A percentile compares a stretch with the other conserved stretches of the same genome.
Conservation (phyloP, 2,888 invertebrate genomes). For the Empis stercorea region DNA sequence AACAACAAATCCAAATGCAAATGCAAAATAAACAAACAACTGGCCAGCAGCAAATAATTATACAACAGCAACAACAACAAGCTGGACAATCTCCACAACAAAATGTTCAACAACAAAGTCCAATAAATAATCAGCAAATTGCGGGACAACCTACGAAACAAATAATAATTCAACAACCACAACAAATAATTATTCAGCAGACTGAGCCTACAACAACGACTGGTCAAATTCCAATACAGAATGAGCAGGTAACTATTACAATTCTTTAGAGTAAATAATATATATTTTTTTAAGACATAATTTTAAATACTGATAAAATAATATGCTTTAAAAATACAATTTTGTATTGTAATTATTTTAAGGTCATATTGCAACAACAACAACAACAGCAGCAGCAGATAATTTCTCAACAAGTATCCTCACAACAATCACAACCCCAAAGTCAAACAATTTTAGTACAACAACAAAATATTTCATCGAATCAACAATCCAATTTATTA, state of each 20-base stretch:
- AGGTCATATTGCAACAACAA: conserved; percentile 42
- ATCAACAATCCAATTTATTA: conserved; percentile 30
- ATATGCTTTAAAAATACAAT: too few species aligned
- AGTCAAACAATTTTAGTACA: conserved; percentile 33
- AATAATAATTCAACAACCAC: conserved; percentile 21
- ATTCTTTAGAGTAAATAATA: background rate
- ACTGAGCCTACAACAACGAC: too few species aligned
- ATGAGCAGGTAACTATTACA: background rate
- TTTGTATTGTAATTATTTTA: conserved; percentile 14
- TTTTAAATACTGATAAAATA: too few species aligned
- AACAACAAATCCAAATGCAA: conserved; percentile 24
- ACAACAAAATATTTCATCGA: conserved; percentile 27
- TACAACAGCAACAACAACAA: conserved; percentile 20
- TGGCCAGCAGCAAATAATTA: conserved; percentile 7
- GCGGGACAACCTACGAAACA: conserved; percentile 17
- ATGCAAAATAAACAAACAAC: conserved; percentile 11
- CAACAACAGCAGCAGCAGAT: conserved; percentile 23
- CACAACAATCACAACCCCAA: conserved; percentile 24
- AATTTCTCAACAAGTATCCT: conserved; percentile 22
- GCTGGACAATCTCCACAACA: conserved; percentile 13
- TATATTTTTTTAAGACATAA: too few species aligned
- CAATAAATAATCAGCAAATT: background rate
- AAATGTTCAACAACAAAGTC: conserved; percentile 5
- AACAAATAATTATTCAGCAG: conserved; percentile 12
- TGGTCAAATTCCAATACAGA: background rate